These are phyloP conservation scores for Ceratina australensis DNA, from an alignment of 1,140 invertebrate genomes.

Conservation along the genomic window DNA sequence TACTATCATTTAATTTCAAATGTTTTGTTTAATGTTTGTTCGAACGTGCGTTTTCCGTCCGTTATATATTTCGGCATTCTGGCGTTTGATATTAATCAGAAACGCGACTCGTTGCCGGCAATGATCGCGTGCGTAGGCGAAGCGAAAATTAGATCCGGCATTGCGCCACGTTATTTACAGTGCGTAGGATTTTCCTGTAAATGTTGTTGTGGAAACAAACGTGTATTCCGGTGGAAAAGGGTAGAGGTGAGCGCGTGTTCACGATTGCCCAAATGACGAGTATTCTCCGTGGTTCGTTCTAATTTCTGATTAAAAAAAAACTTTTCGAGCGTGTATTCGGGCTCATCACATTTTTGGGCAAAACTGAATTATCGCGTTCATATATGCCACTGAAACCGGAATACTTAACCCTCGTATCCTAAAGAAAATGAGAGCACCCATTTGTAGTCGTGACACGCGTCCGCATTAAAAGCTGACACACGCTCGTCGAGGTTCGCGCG, in stretches of 20 bases:
- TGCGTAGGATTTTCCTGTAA: slow-evolving; percentile 66
- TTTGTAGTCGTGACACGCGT: slow-evolving; percentile 66
- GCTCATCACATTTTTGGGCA: slow-evolving; percentile 21
- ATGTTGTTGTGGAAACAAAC: slow-evolving; percentile 53
- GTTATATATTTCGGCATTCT: too few relatives aligned
- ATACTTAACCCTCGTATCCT: slow-evolving; percentile 51
- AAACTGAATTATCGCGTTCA: slow-evolving; percentile 14
- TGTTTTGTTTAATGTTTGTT: too few relatives aligned
- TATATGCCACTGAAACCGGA: slow-evolving; percentile 38
- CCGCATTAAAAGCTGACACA: slow-evolving; percentile 12
- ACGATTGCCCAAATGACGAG: slow-evolving; percentile 5
- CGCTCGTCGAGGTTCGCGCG: not conserved
- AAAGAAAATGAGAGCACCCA: slow-evolving; percentile 68
- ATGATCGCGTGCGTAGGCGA: not conserved
- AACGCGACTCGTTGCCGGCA: not conserved
- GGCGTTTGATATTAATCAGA: too few relatives aligned
- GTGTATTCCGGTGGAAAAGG: slow-evolving; percentile 35
- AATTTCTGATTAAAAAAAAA: too few relatives aligned
- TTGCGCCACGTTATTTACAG: slow-evolving; percentile 77
- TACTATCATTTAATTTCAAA: too few relatives aligned
- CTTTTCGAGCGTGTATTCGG: not conserved
- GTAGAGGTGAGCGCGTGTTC: slow-evolving; percentile 29
- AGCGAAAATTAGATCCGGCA: slow-evolving; percentile 61
- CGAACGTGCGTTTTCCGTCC: too few relatives aligned
- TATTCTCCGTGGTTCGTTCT: not conserved